A percentile compares a stretch with the other conserved stretches of the same genome.
These are phyloP conservation scores for Threskiornis aethiopicus DNA, from an alignment of 2,797 vertebrate genomes.

Conservation along the genomic window DNA sequence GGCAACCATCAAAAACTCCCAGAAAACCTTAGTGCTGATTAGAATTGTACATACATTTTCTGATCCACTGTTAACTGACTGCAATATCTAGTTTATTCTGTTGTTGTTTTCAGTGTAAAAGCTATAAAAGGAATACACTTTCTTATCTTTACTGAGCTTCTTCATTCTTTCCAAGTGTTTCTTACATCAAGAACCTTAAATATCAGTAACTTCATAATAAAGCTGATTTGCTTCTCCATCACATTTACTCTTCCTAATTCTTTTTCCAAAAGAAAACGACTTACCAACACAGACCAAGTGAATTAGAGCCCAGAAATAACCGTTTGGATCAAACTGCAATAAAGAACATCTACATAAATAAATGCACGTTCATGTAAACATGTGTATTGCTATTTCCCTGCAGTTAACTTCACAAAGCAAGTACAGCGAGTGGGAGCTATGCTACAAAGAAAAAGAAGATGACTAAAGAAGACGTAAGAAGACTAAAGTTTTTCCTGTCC, in stretches of 20 bases:
- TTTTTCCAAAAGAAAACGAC: constrained; percentile 48
- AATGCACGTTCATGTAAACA: not conserved
- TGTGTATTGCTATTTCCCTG: not conserved
- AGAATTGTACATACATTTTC: not conserved
- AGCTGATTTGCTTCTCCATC: not conserved
- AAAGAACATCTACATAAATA: constrained; percentile 35
- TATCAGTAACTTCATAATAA: not conserved
- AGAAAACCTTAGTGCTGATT: not conserved
- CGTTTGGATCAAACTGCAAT: constrained; percentile 85
- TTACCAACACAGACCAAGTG: constrained; percentile 90
- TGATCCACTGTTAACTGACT: not conserved
- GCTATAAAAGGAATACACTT: not conserved
- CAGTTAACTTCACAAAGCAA: not conserved
- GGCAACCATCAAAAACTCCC: not conserved
- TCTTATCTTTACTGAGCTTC: not conserved
- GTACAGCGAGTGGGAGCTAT: not conserved
- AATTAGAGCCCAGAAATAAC: constrained; percentile 88
- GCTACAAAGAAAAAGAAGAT: not conserved
- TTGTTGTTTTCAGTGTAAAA: not conserved
- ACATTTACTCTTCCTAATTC: not conserved
- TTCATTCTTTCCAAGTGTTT: not conserved
- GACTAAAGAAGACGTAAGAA: not conserved
- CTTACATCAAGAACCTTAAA: not conserved
- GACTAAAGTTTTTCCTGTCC: not conserved
- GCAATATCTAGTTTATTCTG: not conserved